These are phyloP conservation scores for Champsocephalus gunnari DNA, from an alignment of 2,797 vertebrate species.

Conservation along the genomic window DNA sequence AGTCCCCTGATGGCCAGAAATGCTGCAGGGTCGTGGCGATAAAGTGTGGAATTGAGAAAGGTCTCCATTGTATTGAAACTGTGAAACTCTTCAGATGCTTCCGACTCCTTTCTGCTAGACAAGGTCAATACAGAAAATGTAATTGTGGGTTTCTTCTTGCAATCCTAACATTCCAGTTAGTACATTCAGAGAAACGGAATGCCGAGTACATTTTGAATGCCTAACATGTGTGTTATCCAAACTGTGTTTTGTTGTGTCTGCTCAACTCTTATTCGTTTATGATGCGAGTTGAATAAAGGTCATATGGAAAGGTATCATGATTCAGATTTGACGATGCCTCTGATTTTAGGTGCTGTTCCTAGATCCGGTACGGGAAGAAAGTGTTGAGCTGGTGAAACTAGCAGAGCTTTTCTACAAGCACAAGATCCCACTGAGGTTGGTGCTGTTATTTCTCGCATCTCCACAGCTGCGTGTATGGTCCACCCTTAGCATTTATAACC, in stretches of 20 bases:
- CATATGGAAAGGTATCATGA: neutral
- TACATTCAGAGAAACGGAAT: neutral
- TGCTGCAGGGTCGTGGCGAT: neutral
- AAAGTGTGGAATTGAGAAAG: neutral
- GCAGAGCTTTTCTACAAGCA: conserved; percentile 92
- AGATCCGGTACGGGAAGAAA: conserved; percentile 90
- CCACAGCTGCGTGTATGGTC: conserved; percentile 44
- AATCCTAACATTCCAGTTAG: neutral
- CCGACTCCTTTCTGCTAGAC: neutral
- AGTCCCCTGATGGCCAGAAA: conserved; percentile 62
- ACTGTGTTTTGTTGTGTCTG: neutral
- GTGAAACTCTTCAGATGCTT: neutral
- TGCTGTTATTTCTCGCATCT: conserved; percentile 38
- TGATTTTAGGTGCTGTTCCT: conserved; percentile 85
- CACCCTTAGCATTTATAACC: conserved; percentile 63
- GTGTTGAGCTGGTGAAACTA: conserved; percentile 90
- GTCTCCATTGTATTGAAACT: conserved; percentile 1
- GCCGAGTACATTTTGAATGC: conserved; percentile 2
- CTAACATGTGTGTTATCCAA: conserved; percentile 16
- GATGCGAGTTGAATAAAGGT: neutral
- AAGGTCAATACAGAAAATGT: too few species aligned
- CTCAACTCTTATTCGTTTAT: neutral
- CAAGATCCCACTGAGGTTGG: conserved; percentile 93
- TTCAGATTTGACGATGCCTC: conserved; percentile 8
- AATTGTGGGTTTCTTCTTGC: too few species aligned